Base-by-base conservation (phyloP, 2,797 vertebrate species). In the Pangasius larnaudii region DNA sequence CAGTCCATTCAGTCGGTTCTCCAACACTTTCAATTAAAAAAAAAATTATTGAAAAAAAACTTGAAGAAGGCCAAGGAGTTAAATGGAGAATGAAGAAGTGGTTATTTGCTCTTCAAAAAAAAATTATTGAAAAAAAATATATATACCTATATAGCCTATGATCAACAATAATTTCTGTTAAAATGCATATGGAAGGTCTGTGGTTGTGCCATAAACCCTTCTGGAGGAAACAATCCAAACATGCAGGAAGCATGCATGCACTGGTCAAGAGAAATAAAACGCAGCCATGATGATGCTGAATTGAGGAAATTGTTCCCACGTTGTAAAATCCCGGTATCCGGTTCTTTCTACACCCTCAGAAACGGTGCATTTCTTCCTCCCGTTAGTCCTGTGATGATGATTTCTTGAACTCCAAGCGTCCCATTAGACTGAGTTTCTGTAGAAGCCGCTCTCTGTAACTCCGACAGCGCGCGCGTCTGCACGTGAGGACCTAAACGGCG, bases 361-460 rank as follows among this genome's bases (percentile, higher is more conserved):
- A 24, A 5, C 18, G 51, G 85, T 19, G 81, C 71, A 19, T 81
- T 77, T 89, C 56, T 69, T 87, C 59, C 65, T 85, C 7, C 72
- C 42, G 30, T 51, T 51, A 61, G 90, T 86, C 84, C 75, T 36
- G 39, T 9, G 27, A 24, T 9, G 27, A 24, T 85, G 14, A 39
- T 81, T 79, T 49, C 80, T 80, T 56, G 69, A 91, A 33, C 18
- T 81, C 81, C 85, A 51, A 84, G 67, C 86, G 78, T 86, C 79
- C 92, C 91, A 83, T 92, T 79, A 33, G 85, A 85, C 72, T 80
- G 71, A 86, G 85, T 72, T 88, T 53, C 83, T 91, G 88, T 80
- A 86, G 86, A 85, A 42, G 91, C 92, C 90, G 90, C 87, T 89
- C 39, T 90, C 85, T 67, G 90, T 91, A 93, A 93, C 91, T 95